Evolutionary conservation across 2,888 invertebrate genomes (phyloP).

Genomic region (Colletes collaris): DNA sequence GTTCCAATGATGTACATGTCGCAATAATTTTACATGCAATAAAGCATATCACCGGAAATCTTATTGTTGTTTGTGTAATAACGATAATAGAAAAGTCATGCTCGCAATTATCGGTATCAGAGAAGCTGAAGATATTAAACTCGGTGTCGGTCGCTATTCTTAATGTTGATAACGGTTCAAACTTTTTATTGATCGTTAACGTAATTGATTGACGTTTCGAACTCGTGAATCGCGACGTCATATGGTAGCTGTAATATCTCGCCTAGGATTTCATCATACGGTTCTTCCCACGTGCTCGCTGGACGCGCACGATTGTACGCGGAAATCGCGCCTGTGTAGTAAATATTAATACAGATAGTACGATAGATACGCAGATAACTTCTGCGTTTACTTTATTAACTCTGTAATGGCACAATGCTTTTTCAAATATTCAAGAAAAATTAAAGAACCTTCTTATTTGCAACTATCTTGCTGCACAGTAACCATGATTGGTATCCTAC

Average conservation of each 20-base stretch:
- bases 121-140: no score
- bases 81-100: not conserved
- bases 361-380: not conserved
- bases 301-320: not conserved
- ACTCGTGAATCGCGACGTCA: not conserved
- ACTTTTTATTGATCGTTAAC: slow-evolving; percentile 13
- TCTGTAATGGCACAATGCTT: no score
- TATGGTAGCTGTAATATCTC: slow-evolving; percentile 38
- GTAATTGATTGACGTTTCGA: slow-evolving; percentile 27
- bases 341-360: not conserved
- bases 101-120: not conserved
- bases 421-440: no score
- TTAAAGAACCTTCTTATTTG: no score
- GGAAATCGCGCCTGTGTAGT: slow-evolving; percentile 13
- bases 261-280: slow-evolving; percentile 62
- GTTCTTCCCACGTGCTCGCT: slow-evolving; percentile 31
- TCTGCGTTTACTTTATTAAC: no score
- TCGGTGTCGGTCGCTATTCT: not conserved
- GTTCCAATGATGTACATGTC: not conserved
- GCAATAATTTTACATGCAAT: not conserved
- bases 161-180: not conserved
- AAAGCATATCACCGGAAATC: not conserved
- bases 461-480: no score
- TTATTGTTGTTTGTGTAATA: not conserved
- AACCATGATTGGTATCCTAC: no score